phyloP scores from a whole-genome alignment of 2,888 invertebrate genomes.

The Dynastes tityus region DNA sequence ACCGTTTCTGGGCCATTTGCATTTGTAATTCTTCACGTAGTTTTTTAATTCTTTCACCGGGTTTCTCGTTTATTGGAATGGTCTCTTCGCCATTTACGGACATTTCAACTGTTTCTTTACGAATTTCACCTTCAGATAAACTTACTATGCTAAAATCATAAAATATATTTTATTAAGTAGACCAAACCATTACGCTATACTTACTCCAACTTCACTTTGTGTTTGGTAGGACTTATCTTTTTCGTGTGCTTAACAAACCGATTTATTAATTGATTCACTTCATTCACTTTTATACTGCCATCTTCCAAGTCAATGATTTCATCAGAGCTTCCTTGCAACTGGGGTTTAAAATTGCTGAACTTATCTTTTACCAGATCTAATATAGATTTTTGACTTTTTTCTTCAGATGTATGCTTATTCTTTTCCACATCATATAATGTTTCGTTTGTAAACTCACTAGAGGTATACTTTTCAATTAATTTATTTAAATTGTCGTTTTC shows the following conservation, averaged over 20 bases:
- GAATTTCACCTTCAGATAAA: constrained; percentile 70
- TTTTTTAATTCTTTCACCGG: constrained; percentile 81
- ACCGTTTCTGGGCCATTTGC: constrained; percentile 81
- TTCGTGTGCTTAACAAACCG: constrained; percentile 81
- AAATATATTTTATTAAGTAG: not conserved
- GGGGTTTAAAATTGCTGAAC: constrained; percentile 69
- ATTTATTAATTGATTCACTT: constrained; percentile 80
- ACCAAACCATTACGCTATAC: constrained; percentile 50
- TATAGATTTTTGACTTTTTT: constrained; percentile 18
- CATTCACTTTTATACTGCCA: constrained; percentile 71
- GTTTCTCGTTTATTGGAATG: constrained; percentile 71
- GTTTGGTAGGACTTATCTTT: constrained; percentile 73
- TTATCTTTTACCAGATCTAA: constrained; percentile 60
- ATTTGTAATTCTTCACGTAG: constrained; percentile 81
- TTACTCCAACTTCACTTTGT: constrained; percentile 75
- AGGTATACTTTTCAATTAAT: constrained; percentile 33
- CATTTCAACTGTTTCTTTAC: constrained; percentile 68
- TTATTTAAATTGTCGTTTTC: constrained; percentile 45
- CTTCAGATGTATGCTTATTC: constrained; percentile 31
- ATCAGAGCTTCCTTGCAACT: constrained; percentile 73
- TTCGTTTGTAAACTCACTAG: constrained; percentile 20
- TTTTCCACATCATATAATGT: not conserved
- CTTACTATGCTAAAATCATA: constrained; percentile 65
- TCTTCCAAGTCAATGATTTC: constrained; percentile 78
- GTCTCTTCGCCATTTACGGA: constrained; percentile 62